Conservation (phyloP, 2,113 vertebrate species). For the Rhynchomys soricoides region DNA sequence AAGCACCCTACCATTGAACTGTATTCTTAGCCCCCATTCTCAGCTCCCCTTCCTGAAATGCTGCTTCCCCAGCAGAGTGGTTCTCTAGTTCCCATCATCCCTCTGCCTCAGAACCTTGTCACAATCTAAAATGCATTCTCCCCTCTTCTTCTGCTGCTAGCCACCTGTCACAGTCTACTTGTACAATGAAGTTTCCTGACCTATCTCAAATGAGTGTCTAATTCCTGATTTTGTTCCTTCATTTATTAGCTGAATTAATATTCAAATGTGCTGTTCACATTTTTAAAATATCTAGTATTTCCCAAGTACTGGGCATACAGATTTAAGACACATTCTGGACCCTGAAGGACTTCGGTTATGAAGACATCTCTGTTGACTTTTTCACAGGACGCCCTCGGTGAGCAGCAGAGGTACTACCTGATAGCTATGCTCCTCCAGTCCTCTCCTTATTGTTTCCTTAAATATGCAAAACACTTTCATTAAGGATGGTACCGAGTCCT, state of each 20-base stretch:
- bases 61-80: neutral
- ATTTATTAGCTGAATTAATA: slow-evolving; percentile 18
- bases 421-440: neutral
- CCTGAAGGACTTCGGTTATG: neutral
- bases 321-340: neutral
- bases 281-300: slow-evolving; percentile 12
- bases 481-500: neutral
- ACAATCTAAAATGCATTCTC: neutral
- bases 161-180: neutral
- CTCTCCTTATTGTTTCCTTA: neutral
- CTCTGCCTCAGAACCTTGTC: neutral
- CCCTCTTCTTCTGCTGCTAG: neutral
- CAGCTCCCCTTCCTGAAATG: neutral
- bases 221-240: neutral
- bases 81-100: neutral
- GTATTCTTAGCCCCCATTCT: too few relatives aligned
- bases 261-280: neutral
- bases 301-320: neutral
- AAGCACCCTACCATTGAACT: too few relatives aligned
- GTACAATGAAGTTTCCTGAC: neutral
- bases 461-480: slow-evolving; percentile 9
- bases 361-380: neutral
- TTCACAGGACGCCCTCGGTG: neutral
- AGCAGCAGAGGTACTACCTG: neutral
- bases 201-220: neutral